Evolutionary conservation across 2,888 invertebrate species (phyloP).

Genomic region (Malthinus flaveolus): DNA sequence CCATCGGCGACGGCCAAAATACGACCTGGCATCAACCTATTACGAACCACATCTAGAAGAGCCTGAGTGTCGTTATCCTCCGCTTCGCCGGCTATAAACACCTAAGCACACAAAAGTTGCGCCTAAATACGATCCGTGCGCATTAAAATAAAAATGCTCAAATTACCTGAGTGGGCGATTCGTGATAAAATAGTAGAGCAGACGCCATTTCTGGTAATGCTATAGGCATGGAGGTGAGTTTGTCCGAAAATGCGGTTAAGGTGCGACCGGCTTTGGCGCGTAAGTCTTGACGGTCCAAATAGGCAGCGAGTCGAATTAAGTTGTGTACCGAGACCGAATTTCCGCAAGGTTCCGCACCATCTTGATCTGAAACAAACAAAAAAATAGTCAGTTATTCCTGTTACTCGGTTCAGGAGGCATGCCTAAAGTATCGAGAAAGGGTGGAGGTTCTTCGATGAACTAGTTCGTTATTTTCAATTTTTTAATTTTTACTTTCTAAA

Average conservation of each 20-base stretch:
- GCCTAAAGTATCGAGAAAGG: too few species aligned
- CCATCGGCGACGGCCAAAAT: conserved; percentile 69
- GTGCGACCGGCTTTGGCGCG: conserved; percentile 61
- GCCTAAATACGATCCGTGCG: not conserved
- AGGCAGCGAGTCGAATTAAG: conserved; percentile 72
- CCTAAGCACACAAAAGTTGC: conserved; percentile 55
- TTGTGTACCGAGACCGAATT: conserved; percentile 88
- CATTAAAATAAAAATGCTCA: not conserved
- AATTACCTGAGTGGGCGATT: conserved; percentile 73
- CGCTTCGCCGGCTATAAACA: conserved; percentile 68
- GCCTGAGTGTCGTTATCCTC: conserved; percentile 68
- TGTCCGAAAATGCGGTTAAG: conserved; percentile 63
- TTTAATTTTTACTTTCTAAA: too few species aligned
- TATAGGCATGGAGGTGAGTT: conserved; percentile 66
- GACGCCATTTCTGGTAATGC: conserved; percentile 78
- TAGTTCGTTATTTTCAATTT: too few species aligned
- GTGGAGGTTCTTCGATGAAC: too few species aligned
- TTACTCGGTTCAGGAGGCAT: too few species aligned
- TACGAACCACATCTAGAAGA: conserved; percentile 67
- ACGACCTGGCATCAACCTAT: conserved; percentile 68
- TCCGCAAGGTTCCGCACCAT: conserved; percentile 92
- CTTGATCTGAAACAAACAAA: conserved; percentile 71
- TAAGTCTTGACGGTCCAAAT: conserved; percentile 66
- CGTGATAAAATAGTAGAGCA: conserved; percentile 69
- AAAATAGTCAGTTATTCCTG: conserved; percentile 8